Base-by-base conservation (phyloP, 2,797 vertebrate species). In the Tadarida brasiliensis region DNA sequence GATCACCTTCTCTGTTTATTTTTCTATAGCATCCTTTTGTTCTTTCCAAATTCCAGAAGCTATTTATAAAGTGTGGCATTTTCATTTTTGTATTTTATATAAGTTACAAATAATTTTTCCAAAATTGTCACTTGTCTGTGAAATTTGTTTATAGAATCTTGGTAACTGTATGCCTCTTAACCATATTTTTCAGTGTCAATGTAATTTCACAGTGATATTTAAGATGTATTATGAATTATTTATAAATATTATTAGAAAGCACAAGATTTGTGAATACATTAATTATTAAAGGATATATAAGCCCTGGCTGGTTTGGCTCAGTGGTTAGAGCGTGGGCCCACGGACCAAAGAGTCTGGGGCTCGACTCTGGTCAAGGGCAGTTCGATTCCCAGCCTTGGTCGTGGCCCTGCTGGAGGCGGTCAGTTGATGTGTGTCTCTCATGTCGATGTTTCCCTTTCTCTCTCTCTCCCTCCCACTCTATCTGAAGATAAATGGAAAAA, bases 231-330 rank as follows among this genome's bases (percentile, higher is more conserved):
- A 17, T 54, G 22, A 92, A 17, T 77, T 14, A 87, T 77, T 90
- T 70, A 44, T 44, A 90, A 20, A 61, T 65, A 78, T 44, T n/a
- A 63, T 47, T 54, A 86, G 22, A 47, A 47, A 19, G 30, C 7
- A 49, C 6, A 94, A 49, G 9, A 81, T 65, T 89, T 90, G 19
- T 96, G 30, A 81, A 44, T 85, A n/a, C 49, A 56, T 87, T 73
- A 80, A 90, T 87, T 96, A 90, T 56, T 92, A 74, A 92, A 95
- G 78, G 30, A 57, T 81, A 71, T 90, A 84, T 90, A 57, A 92
- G 73, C 56, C 49, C 49, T 11, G 10, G 49, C 49, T 51, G 49
- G 49, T 51, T 11, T 51, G 49, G 49, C 49, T 51, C 49, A 51
- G 49, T 14, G 12, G 49, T 14, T 51, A 44, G 49, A 51, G 49